These are phyloP conservation scores for Drosophila phalerata DNA, from an alignment of 2,888 invertebrate species.

Conservation along the genomic window DNA sequence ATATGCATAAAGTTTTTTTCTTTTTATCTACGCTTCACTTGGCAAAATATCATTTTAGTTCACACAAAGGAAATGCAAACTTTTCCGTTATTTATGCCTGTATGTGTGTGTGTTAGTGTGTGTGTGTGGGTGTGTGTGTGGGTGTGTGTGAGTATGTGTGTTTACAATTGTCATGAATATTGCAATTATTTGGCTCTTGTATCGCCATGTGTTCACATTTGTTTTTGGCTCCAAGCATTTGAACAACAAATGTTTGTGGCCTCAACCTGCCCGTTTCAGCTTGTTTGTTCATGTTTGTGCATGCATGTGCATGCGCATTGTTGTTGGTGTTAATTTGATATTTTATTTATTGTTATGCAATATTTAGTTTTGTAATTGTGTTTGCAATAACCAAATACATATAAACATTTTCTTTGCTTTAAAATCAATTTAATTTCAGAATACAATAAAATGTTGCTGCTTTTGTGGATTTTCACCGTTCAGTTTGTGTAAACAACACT, in stretches of 20 bases:
- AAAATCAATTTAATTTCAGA: slow-evolving; percentile 60
- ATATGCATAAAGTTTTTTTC: slow-evolving; percentile 38
- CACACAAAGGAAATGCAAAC: slow-evolving; percentile 69
- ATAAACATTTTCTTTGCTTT: slow-evolving; percentile 35
- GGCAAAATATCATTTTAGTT: slow-evolving; percentile 53
- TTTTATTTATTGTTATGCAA: slow-evolving; percentile 76
- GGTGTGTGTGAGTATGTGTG: slow-evolving; percentile 19
- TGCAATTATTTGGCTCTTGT: slow-evolving; percentile 77
- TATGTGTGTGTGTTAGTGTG: slow-evolving; percentile 22
- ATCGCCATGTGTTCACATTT: slow-evolving; percentile 63
- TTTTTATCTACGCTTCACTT: slow-evolving; percentile 44
- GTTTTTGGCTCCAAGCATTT: slow-evolving; percentile 73
- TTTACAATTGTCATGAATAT: slow-evolving; percentile 75
- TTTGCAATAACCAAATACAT: slow-evolving; percentile 54
- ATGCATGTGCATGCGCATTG: slow-evolving; percentile 30
- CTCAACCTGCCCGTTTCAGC: slow-evolving; percentile 20
- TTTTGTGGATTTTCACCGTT: not conserved
- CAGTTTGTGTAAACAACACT: slow-evolving; percentile 1
- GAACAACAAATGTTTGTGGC: slow-evolving; percentile 74
- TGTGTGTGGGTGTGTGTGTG: slow-evolving; percentile 31
- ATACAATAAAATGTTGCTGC: slow-evolving; percentile 13
- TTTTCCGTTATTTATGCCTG: slow-evolving; percentile 34
- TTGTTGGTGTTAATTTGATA: slow-evolving; percentile 77
- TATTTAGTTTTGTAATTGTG: slow-evolving; percentile 76
- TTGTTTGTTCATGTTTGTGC: slow-evolving; percentile 15